Base-by-base conservation (phyloP, 2,888 invertebrate genomes). In the Synergus laeviventris region DNA sequence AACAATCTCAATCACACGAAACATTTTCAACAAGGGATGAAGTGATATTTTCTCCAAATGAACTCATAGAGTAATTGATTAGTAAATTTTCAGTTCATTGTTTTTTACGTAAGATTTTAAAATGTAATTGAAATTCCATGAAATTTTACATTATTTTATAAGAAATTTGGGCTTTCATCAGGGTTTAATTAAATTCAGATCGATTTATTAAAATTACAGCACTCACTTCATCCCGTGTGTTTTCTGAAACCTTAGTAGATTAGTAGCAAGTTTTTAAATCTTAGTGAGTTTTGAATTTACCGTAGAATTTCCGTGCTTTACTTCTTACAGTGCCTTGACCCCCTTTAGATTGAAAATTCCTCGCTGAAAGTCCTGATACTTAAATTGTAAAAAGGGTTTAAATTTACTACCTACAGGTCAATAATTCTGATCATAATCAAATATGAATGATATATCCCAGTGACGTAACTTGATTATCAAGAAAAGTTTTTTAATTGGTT, bases 241-340 rank as follows among this genome's bases (percentile, higher is more conserved):
- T 21, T 60, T 31, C 24, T 36, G 31, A 60, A 36, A 8, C 9
- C 31, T 31, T 0, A 60, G 60, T 60, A 60, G 60, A 60, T 24
- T 60, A 60, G 60, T 60, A 60, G 60, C n/a, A 45, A 45, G n/a
- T 49, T n/a, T n/a, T 60, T 24, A 2, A 24, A 21, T 16, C 60
- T 31, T 60, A 60, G 24, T 31, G 24, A 60, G 8, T 60, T 21
- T 21, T 31, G 31, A 60, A 60, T 16, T 16, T 36, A 60, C 16
- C 2, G 60, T 60, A 60, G 60, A 60, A 24, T 60, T 31, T 60
- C n/a, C 8, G 14, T 24, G 60, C 60, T 60, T 60, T 24, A 24
- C 16, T 31, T 31, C 8, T 60, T 16, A 16, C 2, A 60, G 14
- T 60, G 36, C 31, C 16, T 60, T 36, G 36, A 36, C 2, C 2